Percentiles rank a stretch among this genome's conserved stretches.
Conservation (phyloP, 2,888 invertebrate species). For the Neocrepidodera transversa region DNA sequence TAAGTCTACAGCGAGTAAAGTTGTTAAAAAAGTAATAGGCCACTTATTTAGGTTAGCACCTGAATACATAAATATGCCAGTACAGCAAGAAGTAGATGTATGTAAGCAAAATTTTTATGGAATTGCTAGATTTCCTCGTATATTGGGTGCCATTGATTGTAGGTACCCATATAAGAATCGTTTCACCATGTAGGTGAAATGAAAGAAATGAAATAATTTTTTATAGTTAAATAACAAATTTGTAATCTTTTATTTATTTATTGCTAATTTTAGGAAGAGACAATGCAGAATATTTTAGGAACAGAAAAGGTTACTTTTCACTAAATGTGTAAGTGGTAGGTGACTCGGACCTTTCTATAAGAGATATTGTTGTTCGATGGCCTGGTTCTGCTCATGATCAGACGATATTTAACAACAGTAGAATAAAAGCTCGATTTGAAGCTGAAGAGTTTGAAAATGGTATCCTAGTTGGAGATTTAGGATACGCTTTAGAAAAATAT, state of each 20-base stretch:
- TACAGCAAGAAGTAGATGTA: neutral
- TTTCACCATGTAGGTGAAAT: neutral
- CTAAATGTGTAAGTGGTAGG: conserved; percentile 45
- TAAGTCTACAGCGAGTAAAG: neutral
- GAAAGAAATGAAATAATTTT: neutral
- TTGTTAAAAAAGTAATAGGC: neutral
- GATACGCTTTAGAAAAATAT: conserved; percentile 9
- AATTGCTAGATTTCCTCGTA: neutral
- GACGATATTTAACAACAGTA: conserved; percentile 47
- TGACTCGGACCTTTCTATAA: conserved; percentile 38
- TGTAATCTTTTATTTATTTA: too few species aligned
- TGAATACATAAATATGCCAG: neutral
- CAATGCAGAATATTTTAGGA: conserved; percentile 45
- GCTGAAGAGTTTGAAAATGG: conserved; percentile 30
- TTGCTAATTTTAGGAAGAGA: conserved; percentile 32
- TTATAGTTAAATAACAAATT: neutral
- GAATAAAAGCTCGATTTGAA: conserved; percentile 39
- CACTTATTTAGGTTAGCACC: neutral
- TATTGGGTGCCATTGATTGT: neutral
- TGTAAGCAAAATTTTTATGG: neutral
- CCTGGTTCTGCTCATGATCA: conserved; percentile 45
- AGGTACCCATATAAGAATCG: neutral
- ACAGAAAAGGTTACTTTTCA: conserved; percentile 45
- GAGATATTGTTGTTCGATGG: conserved; percentile 46
- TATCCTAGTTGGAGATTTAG: conserved; percentile 36